These are phyloP conservation scores for Ctenicera cuprea DNA, from an alignment of 2,888 invertebrate species.

Conservation along the genomic window DNA sequence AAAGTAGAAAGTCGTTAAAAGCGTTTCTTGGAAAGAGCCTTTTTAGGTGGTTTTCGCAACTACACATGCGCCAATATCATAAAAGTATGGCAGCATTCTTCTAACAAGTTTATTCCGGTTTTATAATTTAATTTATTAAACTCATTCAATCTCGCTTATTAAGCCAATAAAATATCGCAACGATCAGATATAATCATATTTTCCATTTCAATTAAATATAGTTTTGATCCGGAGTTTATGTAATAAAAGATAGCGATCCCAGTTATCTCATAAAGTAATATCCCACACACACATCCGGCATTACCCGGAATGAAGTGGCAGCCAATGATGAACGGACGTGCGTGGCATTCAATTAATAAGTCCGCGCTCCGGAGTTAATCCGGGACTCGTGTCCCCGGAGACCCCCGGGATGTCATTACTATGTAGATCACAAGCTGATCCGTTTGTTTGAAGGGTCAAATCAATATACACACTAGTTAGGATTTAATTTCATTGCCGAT, in stretches of 20 bases:
- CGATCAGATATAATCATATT: constrained; percentile 9
- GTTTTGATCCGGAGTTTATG: constrained; percentile 54
- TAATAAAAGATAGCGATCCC: constrained; percentile 68
- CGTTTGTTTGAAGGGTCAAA: constrained; percentile 70
- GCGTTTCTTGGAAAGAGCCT: too few relatives aligned
- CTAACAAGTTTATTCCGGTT: too few relatives aligned
- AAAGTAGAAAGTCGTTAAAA: too few relatives aligned
- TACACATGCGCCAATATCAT: too few relatives aligned
- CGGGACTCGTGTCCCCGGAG: constrained; percentile 70
- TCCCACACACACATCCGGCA: constrained; percentile 67
- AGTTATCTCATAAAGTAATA: constrained; percentile 69
- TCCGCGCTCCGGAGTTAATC: constrained; percentile 71
- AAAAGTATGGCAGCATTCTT: too few relatives aligned
- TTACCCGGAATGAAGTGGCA: constrained; percentile 70
- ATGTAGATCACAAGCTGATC: constrained; percentile 74
- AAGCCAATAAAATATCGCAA: neutral
- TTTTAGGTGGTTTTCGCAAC: too few relatives aligned
- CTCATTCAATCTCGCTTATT: neutral
- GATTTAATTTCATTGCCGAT: constrained; percentile 58
- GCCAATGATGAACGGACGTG: constrained; percentile 72
- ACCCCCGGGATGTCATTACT: constrained; percentile 71
- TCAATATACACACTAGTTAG: constrained; percentile 65
- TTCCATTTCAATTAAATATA: constrained; percentile 47
- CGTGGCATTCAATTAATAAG: constrained; percentile 73
- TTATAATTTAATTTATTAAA: too few relatives aligned